A percentile compares a stretch with the other conserved stretches of the same genome.
Evolutionary conservation across 2,797 vertebrate species (phyloP).

Genomic region (Phylloscopus collybita): DNA sequence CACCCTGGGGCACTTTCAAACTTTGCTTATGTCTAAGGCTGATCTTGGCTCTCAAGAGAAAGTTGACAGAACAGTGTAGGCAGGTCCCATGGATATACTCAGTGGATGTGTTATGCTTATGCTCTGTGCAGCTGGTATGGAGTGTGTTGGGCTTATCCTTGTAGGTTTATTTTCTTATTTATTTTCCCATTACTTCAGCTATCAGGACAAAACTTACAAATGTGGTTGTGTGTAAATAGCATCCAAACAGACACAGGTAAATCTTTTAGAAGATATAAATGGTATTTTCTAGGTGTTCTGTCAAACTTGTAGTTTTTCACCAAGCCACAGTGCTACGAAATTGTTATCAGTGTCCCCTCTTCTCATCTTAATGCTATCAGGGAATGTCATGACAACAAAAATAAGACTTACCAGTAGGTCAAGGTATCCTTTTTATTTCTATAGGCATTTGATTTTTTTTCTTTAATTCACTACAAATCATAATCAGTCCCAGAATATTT

Average conservation of each 20-base stretch:
- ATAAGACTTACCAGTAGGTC: not conserved
- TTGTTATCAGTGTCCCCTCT: not conserved
- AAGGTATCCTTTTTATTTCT: not conserved
- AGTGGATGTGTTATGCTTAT: not conserved
- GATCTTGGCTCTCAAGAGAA: constrained; percentile 15
- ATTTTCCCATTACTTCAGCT: not conserved
- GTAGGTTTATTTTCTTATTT: not conserved
- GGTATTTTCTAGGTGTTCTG: not conserved
- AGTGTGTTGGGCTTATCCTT: not conserved
- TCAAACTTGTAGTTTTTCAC: not conserved
- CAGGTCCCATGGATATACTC: not conserved
- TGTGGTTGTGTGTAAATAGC: not conserved
- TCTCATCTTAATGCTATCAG: not conserved
- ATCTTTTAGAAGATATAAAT: not conserved
- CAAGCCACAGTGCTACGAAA: not conserved
- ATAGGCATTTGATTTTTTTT: constrained; percentile 7
- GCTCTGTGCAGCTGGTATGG: not conserved
- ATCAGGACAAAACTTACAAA: not conserved
- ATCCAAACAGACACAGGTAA: not conserved
- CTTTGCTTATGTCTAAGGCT: not conserved
- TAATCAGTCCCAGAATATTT: constrained; percentile 58
- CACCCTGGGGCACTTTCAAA: not conserved
- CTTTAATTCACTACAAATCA: constrained; percentile 34
- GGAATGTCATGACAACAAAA: not conserved
- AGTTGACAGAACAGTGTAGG: not conserved